Conservation (phyloP, 2,113 vertebrate species). For the Podilymbus podiceps region DNA sequence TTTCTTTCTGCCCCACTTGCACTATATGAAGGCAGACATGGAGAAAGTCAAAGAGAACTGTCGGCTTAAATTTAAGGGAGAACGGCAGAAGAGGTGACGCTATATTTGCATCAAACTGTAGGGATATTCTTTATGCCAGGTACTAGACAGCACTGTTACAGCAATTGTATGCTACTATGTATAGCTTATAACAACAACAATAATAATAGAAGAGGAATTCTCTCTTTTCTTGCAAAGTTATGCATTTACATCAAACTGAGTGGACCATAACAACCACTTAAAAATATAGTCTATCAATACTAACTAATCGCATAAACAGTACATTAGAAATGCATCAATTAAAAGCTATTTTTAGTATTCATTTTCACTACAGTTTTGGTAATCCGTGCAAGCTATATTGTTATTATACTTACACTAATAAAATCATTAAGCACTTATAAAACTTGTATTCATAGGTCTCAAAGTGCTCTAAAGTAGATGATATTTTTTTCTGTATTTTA, state of each 20-base stretch:
- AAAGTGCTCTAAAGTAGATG: background rate
- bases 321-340: background rate
- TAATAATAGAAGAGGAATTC: background rate
- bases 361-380: background rate
- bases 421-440: background rate
- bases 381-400: background rate
- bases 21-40: background rate
- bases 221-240: background rate
- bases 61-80: background rate
- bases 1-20: background rate
- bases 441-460: background rate
- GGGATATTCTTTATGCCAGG: background rate
- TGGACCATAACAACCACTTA: background rate
- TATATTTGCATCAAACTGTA: background rate
- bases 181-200: too few relatives aligned
- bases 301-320: background rate
- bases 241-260: background rate
- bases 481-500: background rate
- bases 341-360: background rate
- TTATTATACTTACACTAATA: background rate
- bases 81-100: background rate
- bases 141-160: background rate
- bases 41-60: background rate
- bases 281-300: background rate
- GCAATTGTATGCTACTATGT: background rate